Percentiles rank a stretch among this genome's conserved stretches.
phyloP scores from a whole-genome alignment of 2,888 invertebrate species.

The Heliconius aoede region DNA sequence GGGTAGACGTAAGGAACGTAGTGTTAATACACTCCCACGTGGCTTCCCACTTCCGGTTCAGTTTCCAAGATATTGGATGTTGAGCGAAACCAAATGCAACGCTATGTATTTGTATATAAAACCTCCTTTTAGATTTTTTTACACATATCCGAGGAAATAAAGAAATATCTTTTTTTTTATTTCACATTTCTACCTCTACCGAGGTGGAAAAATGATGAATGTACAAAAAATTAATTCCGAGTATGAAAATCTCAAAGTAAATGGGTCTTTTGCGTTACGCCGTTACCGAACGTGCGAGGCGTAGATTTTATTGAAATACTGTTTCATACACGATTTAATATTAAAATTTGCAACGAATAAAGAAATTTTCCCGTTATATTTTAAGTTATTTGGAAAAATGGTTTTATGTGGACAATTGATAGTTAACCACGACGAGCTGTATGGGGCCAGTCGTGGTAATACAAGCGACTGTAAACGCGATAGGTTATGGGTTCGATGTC shows the following conservation, averaged over 20 bases:
- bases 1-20: neutral
- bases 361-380: constrained; percentile 18
- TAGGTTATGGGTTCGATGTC: neutral
- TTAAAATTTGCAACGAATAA: constrained; percentile 13
- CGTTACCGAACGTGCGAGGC: constrained; percentile 13
- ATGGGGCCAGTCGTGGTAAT: neutral
- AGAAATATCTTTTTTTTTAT: neutral
- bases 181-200: neutral
- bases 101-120: neutral
- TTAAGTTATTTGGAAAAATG: neutral
- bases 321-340: constrained; percentile 28
- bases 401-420: constrained; percentile 5
- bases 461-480: neutral
- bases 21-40: neutral
- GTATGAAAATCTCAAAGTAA: constrained; percentile 1
- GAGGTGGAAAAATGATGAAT: constrained; percentile 4
- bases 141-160: too few relatives aligned
- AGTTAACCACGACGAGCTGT: neutral
- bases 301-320: constrained; percentile 24
- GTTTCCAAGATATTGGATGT: neutral
- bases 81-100: too few relatives aligned
- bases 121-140: too few relatives aligned
- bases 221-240: neutral
- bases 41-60: neutral
- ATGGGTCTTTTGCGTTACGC: constrained; percentile 14